These are phyloP conservation scores for Chrysemys picta DNA, from an alignment of 2,113 vertebrate genomes.

Conservation along the genomic window DNA sequence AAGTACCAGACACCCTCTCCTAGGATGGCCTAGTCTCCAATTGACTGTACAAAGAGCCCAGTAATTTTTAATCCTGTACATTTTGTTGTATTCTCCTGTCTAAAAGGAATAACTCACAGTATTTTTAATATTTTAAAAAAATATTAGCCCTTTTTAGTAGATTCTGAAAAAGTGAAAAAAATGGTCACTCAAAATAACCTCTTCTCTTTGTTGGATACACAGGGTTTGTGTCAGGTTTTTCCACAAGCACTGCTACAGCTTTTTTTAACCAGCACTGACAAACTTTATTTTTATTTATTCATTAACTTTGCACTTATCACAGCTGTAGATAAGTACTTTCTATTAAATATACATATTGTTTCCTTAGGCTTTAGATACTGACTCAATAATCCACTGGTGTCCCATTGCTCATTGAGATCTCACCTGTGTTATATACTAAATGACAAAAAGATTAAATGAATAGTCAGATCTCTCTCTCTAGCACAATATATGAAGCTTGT, in stretches of 20 bases:
- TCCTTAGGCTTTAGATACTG: neutral
- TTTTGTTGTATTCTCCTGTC: neutral
- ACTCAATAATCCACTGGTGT: neutral
- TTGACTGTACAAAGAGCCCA: neutral
- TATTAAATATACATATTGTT: neutral
- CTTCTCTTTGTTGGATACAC: neutral
- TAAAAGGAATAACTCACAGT: neutral
- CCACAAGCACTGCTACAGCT: neutral
- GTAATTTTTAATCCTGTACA: neutral
- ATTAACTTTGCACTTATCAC: neutral
- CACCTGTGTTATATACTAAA: neutral
- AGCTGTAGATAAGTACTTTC: neutral
- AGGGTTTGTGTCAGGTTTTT: neutral
- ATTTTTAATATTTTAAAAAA: neutral
- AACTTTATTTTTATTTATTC: neutral
- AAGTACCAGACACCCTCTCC: neutral
- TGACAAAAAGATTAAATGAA: neutral
- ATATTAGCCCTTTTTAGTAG: neutral
- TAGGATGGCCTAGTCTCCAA: neutral
- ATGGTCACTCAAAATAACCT: neutral
- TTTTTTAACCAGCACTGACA: neutral
- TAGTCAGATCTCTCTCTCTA: neutral
- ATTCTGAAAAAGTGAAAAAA: neutral
- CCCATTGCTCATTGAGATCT: neutral
- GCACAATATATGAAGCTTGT: neutral